phyloP scores from a whole-genome alignment of 2,888 invertebrate genomes.

The Eupithecia subumbrata region DNA sequence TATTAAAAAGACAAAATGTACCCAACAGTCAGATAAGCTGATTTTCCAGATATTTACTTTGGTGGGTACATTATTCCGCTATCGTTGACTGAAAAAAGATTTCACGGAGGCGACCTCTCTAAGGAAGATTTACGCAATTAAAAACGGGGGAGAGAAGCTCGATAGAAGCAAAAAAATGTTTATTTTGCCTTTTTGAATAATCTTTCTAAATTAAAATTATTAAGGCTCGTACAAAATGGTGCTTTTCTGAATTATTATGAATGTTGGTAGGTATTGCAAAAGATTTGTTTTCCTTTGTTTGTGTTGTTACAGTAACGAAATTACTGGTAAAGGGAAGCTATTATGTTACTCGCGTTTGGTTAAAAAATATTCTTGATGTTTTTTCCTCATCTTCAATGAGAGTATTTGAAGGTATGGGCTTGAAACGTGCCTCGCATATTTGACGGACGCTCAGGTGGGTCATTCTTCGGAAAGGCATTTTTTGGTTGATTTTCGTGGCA shows the following conservation, averaged over 20 bases:
- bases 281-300: constrained; percentile 23
- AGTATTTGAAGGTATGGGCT: constrained; percentile 50
- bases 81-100: constrained; percentile 63
- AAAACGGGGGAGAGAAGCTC: constrained; percentile 59
- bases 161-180: constrained; percentile 61
- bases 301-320: constrained; percentile 13
- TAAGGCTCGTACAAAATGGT: constrained; percentile 33
- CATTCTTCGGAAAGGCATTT: too few species aligned
- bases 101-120: constrained; percentile 62
- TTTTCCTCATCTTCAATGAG: constrained; percentile 56
- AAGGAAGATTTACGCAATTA: constrained; percentile 79
- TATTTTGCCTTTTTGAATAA: constrained; percentile 61
- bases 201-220: constrained; percentile 48
- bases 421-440: constrained; percentile 57
- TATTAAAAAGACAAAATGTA: not conserved
- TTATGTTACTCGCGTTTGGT: constrained; percentile 16
- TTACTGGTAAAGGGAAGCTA: constrained; percentile 14
- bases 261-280: constrained; percentile 19
- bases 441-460: constrained; percentile 28
- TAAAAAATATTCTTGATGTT: constrained; percentile 34
- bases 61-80: constrained; percentile 55
- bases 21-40: constrained; percentile 57
- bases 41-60: constrained; percentile 61
- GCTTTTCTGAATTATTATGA: constrained; percentile 28
- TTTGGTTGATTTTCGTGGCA: too few species aligned